Conservation (phyloP, 1,140 invertebrate genomes). For the Sipha flava region DNA sequence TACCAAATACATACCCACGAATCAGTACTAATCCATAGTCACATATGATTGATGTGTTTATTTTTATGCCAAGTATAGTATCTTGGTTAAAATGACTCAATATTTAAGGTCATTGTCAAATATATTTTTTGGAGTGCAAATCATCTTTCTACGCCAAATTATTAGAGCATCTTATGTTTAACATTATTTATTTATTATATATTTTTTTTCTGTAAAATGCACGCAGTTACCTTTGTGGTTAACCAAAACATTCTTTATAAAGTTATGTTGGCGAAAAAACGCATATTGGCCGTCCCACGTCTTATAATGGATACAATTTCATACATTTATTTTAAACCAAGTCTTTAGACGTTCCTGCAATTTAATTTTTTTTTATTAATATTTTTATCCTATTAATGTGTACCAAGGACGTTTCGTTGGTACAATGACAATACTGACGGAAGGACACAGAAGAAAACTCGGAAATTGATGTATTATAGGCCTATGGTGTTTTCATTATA, state of each 20-base stretch:
- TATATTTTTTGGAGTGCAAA: background rate
- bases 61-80: background rate
- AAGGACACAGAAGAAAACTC: conserved; percentile 7
- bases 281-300: conserved; percentile 8
- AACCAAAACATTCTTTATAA: conserved; percentile 24
- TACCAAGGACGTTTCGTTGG: background rate
- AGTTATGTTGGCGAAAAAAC: conserved; percentile 26
- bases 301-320: conserved; percentile 27
- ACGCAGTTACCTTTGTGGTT: background rate
- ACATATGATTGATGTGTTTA: background rate
- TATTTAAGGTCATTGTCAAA: background rate
- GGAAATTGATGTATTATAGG: background rate
- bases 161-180: background rate
- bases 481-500: background rate
- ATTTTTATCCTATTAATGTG: background rate
- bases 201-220: background rate
- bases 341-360: conserved; percentile 2
- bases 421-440: conserved; percentile 13
- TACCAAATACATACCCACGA: background rate
- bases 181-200: background rate
- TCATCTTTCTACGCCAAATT: background rate
- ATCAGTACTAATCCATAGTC: background rate
- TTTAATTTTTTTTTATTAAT: background rate
- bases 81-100: background rate
- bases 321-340: conserved; percentile 1